phyloP scores from a whole-genome alignment of 37 sponge, comb jelly and placozoan species.

The Halichondria panicea region DNA sequence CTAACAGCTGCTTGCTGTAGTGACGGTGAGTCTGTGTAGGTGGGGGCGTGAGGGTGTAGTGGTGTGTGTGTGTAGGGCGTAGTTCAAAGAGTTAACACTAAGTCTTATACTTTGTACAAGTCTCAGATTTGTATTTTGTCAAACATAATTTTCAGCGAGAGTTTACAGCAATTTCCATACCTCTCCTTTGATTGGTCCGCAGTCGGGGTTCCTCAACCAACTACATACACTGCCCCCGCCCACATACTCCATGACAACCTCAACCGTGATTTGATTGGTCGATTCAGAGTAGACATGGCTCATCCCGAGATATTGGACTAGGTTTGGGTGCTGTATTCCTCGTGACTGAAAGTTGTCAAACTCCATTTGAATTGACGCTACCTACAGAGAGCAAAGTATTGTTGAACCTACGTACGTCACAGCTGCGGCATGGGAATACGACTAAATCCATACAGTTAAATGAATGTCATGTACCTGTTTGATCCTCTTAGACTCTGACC shows the following conservation, averaged over 20 bases:
- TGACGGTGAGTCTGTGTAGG: constrained; percentile 43
- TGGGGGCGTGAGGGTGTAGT: not conserved
- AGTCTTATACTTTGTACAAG: not conserved
- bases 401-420: not conserved
- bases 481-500: constrained; percentile 14
- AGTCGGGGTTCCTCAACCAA: constrained; percentile 36
- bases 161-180: constrained; percentile 16
- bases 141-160: not conserved
- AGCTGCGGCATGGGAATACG: not conserved
- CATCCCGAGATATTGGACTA: constrained; percentile 64
- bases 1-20: constrained; percentile 65
- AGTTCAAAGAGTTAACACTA: not conserved
- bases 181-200: constrained; percentile 19
- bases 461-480: constrained; percentile 1
- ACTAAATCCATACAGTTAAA: not conserved
- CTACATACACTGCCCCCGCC: constrained; percentile 56
- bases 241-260: constrained; percentile 69
- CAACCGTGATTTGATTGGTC: constrained; percentile 42
- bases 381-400: constrained; percentile 17
- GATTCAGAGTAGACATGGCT: constrained; percentile 1
- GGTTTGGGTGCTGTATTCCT: constrained; percentile 42
- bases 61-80: not conserved
- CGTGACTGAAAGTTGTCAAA: constrained; percentile 25
- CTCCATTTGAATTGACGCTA: constrained; percentile 60
- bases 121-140: not conserved